phyloP scores from a whole-genome alignment of 2,113 vertebrate species.

The Phasianus colchicus region DNA sequence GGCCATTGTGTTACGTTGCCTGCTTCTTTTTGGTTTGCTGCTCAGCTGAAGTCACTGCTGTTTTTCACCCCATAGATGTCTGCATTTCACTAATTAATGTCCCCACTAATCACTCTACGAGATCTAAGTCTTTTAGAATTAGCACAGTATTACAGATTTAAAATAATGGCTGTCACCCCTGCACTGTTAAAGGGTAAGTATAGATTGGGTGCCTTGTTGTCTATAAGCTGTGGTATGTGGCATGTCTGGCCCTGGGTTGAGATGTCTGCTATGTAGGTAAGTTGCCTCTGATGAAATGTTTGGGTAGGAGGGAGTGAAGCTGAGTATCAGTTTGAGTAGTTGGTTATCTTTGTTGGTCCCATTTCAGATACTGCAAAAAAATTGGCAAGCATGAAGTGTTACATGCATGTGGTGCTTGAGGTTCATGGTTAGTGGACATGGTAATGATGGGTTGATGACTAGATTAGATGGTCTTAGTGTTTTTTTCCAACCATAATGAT shows the following conservation, averaged over 20 bases:
- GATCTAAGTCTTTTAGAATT: background rate
- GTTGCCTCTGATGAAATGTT: conserved; percentile 23
- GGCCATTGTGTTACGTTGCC: background rate
- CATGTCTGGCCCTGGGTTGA: background rate
- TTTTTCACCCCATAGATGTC: background rate
- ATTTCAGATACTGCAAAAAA: conserved; percentile 7
- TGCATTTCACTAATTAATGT: background rate
- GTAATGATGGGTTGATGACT: no score
- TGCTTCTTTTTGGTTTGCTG: background rate
- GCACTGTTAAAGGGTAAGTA: background rate
- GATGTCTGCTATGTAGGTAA: conserved; percentile 4
- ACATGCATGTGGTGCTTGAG: background rate
- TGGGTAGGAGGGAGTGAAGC: conserved; percentile 9
- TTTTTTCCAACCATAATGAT: no score
- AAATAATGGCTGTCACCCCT: background rate
- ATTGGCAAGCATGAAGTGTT: background rate
- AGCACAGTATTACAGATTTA: background rate
- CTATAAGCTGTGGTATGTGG: conserved; percentile 10
- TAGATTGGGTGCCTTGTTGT: conserved; percentile 8
- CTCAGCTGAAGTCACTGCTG: background rate
- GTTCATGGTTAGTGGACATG: no score
- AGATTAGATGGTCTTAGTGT: no score
- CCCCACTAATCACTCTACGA: background rate
- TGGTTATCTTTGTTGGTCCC: background rate
- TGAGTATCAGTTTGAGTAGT: conserved; percentile 5